These are phyloP conservation scores for Halocynthia roretzi DNA, from an alignment of 23 tunicate species.

Conservation along the genomic window DNA sequence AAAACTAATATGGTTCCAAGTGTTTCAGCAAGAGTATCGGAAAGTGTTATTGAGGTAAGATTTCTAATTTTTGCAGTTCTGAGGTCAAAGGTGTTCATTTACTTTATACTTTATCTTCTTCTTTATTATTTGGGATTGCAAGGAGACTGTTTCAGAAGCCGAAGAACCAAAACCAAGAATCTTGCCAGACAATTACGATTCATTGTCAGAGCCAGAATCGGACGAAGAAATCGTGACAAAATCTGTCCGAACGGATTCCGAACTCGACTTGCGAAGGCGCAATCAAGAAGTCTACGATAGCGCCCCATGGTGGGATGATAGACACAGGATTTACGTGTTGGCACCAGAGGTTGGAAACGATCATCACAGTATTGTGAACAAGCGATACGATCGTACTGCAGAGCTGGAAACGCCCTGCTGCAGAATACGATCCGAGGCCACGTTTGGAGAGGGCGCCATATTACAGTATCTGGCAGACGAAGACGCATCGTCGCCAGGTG, in stretches of 20 bases:
- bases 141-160: neutral
- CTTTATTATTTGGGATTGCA: too few relatives aligned
- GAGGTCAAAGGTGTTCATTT: too few relatives aligned
- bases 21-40: too few relatives aligned
- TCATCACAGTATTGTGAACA: conserved; percentile 32
- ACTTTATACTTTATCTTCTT: too few relatives aligned
- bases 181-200: conserved; percentile 38
- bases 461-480: conserved; percentile 33
- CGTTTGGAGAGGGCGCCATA: conserved; percentile 13
- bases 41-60: too few relatives aligned
- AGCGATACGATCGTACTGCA: conserved; percentile 41
- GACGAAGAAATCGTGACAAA: conserved; percentile 65
- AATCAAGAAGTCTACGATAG: conserved; percentile 37
- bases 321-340: conserved; percentile 46
- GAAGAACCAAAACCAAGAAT: too few relatives aligned
- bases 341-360: conserved; percentile 54
- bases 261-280: conserved; percentile 47
- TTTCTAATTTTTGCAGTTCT: too few relatives aligned
- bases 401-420: conserved; percentile 25
- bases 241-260: conserved; percentile 44
- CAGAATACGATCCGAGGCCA: conserved; percentile 6
- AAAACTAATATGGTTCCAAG: too few relatives aligned
- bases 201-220: conserved; percentile 75
- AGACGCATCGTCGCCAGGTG: conserved; percentile 34
- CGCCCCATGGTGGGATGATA: conserved; percentile 81